Percentiles rank a stretch among this genome's conserved stretches.
Evolutionary conservation across 1,140 invertebrate species (phyloP).

Genomic region (Micrasema longulum): DNA sequence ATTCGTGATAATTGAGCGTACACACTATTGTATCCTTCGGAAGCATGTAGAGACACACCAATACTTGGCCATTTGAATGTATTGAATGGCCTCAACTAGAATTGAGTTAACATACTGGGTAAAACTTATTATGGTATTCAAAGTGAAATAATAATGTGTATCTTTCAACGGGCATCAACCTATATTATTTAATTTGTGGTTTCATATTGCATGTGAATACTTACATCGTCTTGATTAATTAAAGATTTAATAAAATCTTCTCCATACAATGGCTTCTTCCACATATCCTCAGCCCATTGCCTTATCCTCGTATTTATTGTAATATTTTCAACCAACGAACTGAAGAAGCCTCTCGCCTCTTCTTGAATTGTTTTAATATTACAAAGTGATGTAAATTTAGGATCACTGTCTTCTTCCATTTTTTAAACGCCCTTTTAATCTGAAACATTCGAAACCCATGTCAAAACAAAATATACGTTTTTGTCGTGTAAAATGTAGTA

Average conservation of each 20-base stretch:
- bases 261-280: constrained; percentile 27
- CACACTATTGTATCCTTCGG: too few species aligned
- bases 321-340: constrained; percentile 31
- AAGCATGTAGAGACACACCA: too few species aligned
- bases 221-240: constrained; percentile 41
- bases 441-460: too few species aligned
- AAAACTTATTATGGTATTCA: too few species aligned
- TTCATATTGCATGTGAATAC: too few species aligned
- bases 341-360: constrained; percentile 46
- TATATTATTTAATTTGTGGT: not conserved
- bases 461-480: too few species aligned
- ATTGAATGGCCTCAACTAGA: not conserved
- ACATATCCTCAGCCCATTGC: constrained; percentile 40
- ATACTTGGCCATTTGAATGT: too few species aligned
- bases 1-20: too few species aligned
- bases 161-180: not conserved
- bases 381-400: constrained; percentile 42
- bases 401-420: constrained; percentile 44
- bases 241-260: constrained; percentile 35
- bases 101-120: not conserved
- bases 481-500: too few species aligned
- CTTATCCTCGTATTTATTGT: constrained; percentile 23
- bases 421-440: too few species aligned
- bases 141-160: not conserved
- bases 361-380: constrained; percentile 46